These are phyloP conservation scores for Eremobia ochroleuca DNA, from an alignment of 2,888 invertebrate genomes.

Conservation along the genomic window DNA sequence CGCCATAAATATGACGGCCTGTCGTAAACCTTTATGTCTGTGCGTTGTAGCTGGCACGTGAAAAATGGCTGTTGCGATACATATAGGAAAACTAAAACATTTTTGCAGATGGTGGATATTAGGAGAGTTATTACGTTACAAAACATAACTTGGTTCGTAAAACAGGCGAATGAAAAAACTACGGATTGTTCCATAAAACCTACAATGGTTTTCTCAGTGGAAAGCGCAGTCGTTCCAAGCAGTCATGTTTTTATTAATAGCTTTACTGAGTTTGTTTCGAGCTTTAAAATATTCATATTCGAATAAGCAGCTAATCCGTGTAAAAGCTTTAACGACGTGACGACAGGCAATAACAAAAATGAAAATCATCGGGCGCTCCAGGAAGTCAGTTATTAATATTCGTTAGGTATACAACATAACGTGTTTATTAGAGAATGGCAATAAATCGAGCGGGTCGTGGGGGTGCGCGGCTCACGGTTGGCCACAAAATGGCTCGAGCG, in stretches of 20 bases:
- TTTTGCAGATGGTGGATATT: slow-evolving; percentile 73
- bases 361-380: slow-evolving; percentile 80
- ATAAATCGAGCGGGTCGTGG: slow-evolving; percentile 79
- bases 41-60: slow-evolving; percentile 88
- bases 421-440: slow-evolving; percentile 87
- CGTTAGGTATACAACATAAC: slow-evolving; percentile 84
- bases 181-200: slow-evolving; percentile 44
- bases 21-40: slow-evolving; percentile 91
- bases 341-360: slow-evolving; percentile 81
- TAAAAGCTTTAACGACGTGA: slow-evolving; percentile 76
- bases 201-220: slow-evolving; percentile 44
- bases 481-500: slow-evolving; percentile 84
- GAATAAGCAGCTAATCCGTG: slow-evolving; percentile 65
- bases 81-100: slow-evolving; percentile 76
- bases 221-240: slow-evolving; percentile 23
- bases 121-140: slow-evolving; percentile 72
- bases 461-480: slow-evolving; percentile 73
- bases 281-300: slow-evolving; percentile 61
- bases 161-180: slow-evolving; percentile 65
- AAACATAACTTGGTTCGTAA: slow-evolving; percentile 75
- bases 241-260: slow-evolving; percentile 38
- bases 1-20: slow-evolving; percentile 90
- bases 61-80: slow-evolving; percentile 87
- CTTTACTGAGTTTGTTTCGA: slow-evolving; percentile 21
- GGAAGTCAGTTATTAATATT: slow-evolving; percentile 87